A percentile compares a stretch with the other conserved stretches of the same genome.
phyloP scores from a whole-genome alignment of 2,888 invertebrate genomes.

The Congeria kusceri region DNA sequence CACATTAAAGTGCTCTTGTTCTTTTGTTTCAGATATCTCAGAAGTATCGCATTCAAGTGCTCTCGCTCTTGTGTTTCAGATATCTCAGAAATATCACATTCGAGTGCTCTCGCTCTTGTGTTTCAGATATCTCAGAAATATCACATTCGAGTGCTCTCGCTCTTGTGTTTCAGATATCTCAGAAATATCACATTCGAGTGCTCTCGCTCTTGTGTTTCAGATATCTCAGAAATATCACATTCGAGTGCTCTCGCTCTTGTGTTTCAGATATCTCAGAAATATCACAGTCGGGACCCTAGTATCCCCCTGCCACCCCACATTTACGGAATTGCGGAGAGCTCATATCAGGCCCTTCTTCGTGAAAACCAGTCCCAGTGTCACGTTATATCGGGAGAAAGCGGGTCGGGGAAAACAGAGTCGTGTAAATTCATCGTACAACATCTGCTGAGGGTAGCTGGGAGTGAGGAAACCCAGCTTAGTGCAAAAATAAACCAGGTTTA shows the following conservation, averaged over 20 bases:
- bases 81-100: too few species aligned
- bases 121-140: too few species aligned
- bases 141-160: too few species aligned
- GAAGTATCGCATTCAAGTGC: too few species aligned
- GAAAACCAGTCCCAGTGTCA: conserved; percentile 79
- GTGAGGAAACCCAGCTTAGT: conserved; percentile 73
- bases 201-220: too few species aligned
- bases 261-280: conserved; percentile 68
- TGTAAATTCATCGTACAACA: conserved; percentile 79
- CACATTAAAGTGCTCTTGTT: too few species aligned
- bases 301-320: conserved; percentile 79
- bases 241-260: background rate
- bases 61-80: too few species aligned
- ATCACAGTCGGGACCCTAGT: conserved; percentile 43
- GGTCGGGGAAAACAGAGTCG: conserved; percentile 82
- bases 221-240: too few species aligned
- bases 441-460: conserved; percentile 69
- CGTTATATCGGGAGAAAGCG: conserved; percentile 84
- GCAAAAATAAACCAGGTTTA: conserved; percentile 80
- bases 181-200: too few species aligned
- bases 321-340: conserved; percentile 80
- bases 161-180: too few species aligned
- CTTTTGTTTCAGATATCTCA: too few species aligned
- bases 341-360: conserved; percentile 72
- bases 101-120: too few species aligned